Evolutionary conservation across 2,888 invertebrate species (phyloP), one percentile per base, ranked within the genome.

Genomic region (Synanthedon tipuliformis): DNA sequence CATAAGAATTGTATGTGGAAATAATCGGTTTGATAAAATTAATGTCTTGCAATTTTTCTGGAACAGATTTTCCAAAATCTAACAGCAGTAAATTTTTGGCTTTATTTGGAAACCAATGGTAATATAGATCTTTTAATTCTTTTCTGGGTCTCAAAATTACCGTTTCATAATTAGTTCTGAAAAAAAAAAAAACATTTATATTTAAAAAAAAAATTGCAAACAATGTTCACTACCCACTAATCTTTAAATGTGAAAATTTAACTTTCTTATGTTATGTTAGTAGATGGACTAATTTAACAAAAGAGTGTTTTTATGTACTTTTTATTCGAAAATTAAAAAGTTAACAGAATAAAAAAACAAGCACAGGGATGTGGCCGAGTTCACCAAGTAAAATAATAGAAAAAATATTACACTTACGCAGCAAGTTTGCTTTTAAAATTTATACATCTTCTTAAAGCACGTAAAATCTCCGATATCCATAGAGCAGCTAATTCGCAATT

Each of bases 401-500:
- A 7, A 10, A 34, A 34, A 8, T 5, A 5, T 49, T 16, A 50
- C 55, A 65, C 74, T 77, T 66, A 83, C 83, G 63, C 69, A 52
- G 69, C 66, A 23, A 73, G 61, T 62, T 64, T 77, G 23, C 63
- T 62, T 40, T 65, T 58, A 61, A 81, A 81, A 8, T 73, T 59
- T 58, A 79, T 78, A 1, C 81, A 74, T 67, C 81, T 89, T 50
- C 75, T 63, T 27, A 81, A 70, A 56, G 88, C 81, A 53, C 71
- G 69, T 50, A 85, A 72, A 59, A 90, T 86, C 61, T 88, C 78
- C 52, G 80, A 81, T 16, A 89, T 70, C 90, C 90, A 90, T 34
- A 89, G 67, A n/a, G 89, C 83, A 58, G 89, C 87, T 16, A 88
- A 67, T 8, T 71, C 63, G 48, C 78, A 68, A 65, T 68, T 62